Percentiles rank a stretch among this genome's conserved stretches.
phyloP scores from a whole-genome alignment of 2,888 invertebrate species.

The Drosophila anomelani region DNA sequence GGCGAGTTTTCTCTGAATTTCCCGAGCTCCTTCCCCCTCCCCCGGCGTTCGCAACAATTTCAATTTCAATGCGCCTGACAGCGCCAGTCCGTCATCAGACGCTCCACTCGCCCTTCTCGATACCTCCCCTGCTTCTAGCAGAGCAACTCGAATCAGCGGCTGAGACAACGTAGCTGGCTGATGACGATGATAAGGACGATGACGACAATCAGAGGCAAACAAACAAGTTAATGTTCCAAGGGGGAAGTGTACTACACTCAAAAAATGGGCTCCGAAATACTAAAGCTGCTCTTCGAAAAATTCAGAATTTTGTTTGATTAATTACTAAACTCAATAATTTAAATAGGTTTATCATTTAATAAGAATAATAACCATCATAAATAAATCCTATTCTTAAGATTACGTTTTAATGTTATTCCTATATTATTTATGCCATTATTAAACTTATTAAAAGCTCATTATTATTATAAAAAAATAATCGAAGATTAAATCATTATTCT shows the following conservation, averaged over 20 bases:
- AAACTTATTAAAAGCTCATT: no score
- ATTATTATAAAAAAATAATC: no score
- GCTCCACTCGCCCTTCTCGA: constrained; percentile 14
- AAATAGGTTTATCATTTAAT: no score
- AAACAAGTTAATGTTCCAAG: constrained; percentile 73
- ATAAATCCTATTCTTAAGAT: background rate
- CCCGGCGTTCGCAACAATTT: constrained; percentile 51
- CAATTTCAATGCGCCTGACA: constrained; percentile 79
- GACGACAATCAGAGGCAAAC: constrained; percentile 74
- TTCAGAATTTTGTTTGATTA: background rate
- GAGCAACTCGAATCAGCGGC: constrained; percentile 61
- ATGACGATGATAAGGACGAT: constrained; percentile 51
- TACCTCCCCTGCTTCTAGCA: background rate
- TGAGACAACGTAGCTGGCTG: constrained; percentile 39
- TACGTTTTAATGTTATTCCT: background rate
- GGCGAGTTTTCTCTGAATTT: constrained; percentile 29
- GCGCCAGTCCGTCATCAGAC: constrained; percentile 62
- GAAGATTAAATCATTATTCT: no score
- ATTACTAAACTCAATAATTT: no score
- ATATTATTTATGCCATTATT: no score
- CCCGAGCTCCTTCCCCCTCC: background rate
- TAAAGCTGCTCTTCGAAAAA: background rate
- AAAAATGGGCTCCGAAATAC: background rate
- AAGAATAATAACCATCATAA: background rate
- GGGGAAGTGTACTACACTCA: constrained; percentile 5